phyloP scores from a whole-genome alignment of 2,888 invertebrate genomes.

The Agrochola circellaris region DNA sequence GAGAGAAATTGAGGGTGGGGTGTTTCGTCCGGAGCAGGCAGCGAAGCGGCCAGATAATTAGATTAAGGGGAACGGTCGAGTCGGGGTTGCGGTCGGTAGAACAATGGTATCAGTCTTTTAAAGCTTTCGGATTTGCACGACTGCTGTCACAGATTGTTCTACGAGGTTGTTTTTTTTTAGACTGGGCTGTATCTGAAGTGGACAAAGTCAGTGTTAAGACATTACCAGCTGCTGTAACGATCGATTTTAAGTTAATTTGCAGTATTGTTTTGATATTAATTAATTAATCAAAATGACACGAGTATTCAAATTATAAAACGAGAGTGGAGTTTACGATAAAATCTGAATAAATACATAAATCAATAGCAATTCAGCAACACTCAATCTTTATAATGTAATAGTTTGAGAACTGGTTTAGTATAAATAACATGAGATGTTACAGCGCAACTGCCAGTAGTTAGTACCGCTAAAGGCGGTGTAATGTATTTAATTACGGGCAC shows the following conservation, averaged over 20 bases:
- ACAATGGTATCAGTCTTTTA: slow-evolving; percentile 84
- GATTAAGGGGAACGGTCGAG: slow-evolving; percentile 86
- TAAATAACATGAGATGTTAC: slow-evolving; percentile 43
- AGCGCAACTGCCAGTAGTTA: slow-evolving; percentile 41
- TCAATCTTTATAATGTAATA: neutral
- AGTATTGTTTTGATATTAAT: neutral
- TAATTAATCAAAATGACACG: neutral
- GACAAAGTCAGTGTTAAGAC: slow-evolving; percentile 16
- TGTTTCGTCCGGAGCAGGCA: slow-evolving; percentile 80
- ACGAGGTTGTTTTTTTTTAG: slow-evolving; percentile 67
- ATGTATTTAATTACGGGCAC: slow-evolving; percentile 88
- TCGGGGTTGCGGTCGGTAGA: slow-evolving; percentile 79
- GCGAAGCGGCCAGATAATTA: slow-evolving; percentile 88
- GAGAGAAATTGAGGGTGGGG: slow-evolving; percentile 78
- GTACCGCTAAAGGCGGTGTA: slow-evolving; percentile 79
- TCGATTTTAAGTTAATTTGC: neutral
- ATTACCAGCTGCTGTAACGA: neutral
- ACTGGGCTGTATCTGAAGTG: slow-evolving; percentile 7
- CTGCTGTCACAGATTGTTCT: slow-evolving; percentile 75
- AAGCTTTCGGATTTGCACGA: slow-evolving; percentile 81
- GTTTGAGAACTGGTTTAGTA: slow-evolving; percentile 20
- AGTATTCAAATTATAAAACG: neutral
- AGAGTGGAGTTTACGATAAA: neutral
- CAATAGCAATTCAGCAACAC: slow-evolving; percentile 1
- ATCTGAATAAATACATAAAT: slow-evolving; percentile 19